Percentiles rank a stretch among this genome's conserved stretches.
These are phyloP conservation scores for Cettia cetti DNA, from an alignment of 2,113 vertebrate species.

Conservation along the genomic window DNA sequence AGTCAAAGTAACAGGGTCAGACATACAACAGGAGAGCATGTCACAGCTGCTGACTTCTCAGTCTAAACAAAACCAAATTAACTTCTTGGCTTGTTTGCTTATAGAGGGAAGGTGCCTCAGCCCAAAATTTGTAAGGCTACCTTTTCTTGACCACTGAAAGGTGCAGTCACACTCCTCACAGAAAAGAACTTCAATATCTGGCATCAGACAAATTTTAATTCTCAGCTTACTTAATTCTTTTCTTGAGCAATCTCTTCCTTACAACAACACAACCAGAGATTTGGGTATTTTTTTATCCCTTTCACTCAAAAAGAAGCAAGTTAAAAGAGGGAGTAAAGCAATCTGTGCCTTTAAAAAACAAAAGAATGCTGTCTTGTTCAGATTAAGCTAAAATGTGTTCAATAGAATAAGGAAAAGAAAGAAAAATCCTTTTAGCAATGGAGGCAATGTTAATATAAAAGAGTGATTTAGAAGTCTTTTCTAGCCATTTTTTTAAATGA, in stretches of 20 bases:
- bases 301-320: background rate
- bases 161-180: background rate
- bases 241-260: background rate
- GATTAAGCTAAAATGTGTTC: background rate
- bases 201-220: background rate
- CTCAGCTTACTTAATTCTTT: background rate
- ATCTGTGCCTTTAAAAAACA: background rate
- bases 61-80: constrained; percentile 49
- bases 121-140: background rate
- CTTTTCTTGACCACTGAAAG: background rate
- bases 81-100: background rate
- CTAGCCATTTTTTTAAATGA: accelerated
- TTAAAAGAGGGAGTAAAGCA: accelerated
- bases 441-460: background rate
- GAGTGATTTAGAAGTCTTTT: background rate
- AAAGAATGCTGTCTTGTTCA: background rate
- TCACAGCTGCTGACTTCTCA: constrained; percentile 14
- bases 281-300: background rate
- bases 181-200: background rate
- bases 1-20: constrained; percentile 22
- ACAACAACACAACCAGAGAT: background rate
- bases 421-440: background rate
- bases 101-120: background rate
- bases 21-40: background rate
- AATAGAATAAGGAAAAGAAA: background rate